Conservation (phyloP, 2,797 vertebrate species). For the Synaphobranchus kaupii region DNA sequence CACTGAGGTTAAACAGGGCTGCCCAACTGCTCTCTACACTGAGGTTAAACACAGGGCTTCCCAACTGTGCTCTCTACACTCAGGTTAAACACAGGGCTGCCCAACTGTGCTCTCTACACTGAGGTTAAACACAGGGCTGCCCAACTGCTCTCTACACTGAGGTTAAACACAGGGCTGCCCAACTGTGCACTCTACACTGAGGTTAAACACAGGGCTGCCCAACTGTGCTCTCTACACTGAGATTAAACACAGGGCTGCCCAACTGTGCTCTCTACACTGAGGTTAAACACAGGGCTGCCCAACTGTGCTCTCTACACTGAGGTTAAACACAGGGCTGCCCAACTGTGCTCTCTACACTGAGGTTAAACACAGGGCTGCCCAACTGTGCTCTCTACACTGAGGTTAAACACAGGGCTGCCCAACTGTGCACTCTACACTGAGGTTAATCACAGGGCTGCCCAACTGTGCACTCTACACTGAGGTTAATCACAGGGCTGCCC, state of each 20-base stretch:
- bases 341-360: not conserved
- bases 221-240: not conserved
- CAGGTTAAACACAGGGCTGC: too few relatives aligned
- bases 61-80: too few relatives aligned
- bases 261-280: not conserved
- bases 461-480: not conserved
- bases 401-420: constrained; percentile 86
- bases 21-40: too few relatives aligned
- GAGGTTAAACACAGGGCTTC: too few relatives aligned
- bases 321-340: constrained; percentile 86
- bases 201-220: constrained; percentile 86
- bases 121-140: constrained; percentile 93
- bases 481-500: constrained; percentile 91
- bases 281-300: constrained; percentile 86
- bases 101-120: too few relatives aligned
- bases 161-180: constrained; percentile 86
- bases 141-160: not conserved
- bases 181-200: not conserved
- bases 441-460: constrained; percentile 91
- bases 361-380: constrained; percentile 86
- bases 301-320: not conserved
- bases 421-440: not conserved
- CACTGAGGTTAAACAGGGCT: too few relatives aligned
- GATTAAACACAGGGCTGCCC: constrained; percentile 86
- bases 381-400: not conserved